These are phyloP conservation scores for Eptatretus atami DNA, from an alignment of 2,797 vertebrate genomes.

Conservation along the genomic window DNA sequence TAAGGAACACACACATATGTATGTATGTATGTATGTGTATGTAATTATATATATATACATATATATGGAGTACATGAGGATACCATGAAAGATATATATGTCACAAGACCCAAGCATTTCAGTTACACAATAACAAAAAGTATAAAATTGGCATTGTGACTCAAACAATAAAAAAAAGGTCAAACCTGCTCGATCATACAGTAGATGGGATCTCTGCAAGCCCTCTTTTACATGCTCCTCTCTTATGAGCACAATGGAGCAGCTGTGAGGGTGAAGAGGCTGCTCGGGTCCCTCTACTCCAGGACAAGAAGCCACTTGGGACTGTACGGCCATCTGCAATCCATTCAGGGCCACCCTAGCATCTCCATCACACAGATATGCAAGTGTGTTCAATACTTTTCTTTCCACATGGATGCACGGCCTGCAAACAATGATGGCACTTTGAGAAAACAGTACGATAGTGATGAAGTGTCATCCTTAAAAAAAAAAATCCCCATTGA, in stretches of 20 bases:
- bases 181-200: slow-evolving; percentile 80
- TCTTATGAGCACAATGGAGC: slow-evolving; percentile 22
- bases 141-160: no score
- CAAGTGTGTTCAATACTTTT: slow-evolving; percentile 50
- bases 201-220: slow-evolving; percentile 65
- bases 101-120: no score
- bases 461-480: no score
- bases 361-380: slow-evolving; percentile 63
- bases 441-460: no score
- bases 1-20: no score
- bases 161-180: background rate
- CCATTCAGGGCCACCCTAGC: slow-evolving; percentile 52
- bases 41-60: no score
- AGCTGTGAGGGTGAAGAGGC: slow-evolving; percentile 9
- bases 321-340: slow-evolving; percentile 65
- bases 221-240: slow-evolving; percentile 69
- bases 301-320: slow-evolving; percentile 19
- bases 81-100: no score
- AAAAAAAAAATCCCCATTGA: no score
- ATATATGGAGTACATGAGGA: no score
- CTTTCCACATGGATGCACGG: slow-evolving; percentile 32
- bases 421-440: slow-evolving; percentile 17
- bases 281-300: slow-evolving; percentile 12
- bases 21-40: no score
- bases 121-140: no score